phyloP scores from a whole-genome alignment of 2,113 vertebrate genomes.

The Siniperca knerii region DNA sequence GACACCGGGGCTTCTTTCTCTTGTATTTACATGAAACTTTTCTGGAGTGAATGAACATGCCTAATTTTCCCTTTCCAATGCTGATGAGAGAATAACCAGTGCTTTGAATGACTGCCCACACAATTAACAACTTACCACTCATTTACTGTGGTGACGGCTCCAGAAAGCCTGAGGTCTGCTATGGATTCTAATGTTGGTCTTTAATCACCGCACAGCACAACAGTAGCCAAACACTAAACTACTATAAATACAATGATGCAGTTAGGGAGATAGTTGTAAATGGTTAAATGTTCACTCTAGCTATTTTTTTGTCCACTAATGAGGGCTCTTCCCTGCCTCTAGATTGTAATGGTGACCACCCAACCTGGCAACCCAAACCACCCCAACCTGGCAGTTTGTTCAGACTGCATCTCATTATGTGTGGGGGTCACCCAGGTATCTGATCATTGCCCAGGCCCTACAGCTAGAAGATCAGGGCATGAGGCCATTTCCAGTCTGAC shows the following conservation, averaged over 20 bases:
- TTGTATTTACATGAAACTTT: constrained; percentile 57
- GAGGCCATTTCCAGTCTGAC: constrained; percentile 41
- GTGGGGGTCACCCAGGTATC: constrained; percentile 44
- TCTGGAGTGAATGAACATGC: constrained; percentile 35
- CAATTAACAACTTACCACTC: constrained; percentile 76
- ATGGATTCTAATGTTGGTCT: constrained; percentile 77
- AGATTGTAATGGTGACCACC: constrained; percentile 64
- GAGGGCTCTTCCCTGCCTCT: constrained; percentile 48
- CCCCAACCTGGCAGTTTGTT: constrained; percentile 51
- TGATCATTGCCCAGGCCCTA: constrained; percentile 47
- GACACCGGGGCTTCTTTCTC: background rate
- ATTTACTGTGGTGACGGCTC: constrained; percentile 70
- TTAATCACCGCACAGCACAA: constrained; percentile 77
- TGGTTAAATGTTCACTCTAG: constrained; percentile 53
- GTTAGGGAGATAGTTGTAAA: constrained; percentile 46
- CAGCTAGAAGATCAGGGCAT: constrained; percentile 50
- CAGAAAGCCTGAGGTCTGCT: constrained; percentile 80
- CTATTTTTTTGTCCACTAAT: constrained; percentile 55
- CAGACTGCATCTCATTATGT: background rate
- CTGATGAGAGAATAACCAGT: constrained; percentile 65
- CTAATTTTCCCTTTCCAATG: constrained; percentile 54
- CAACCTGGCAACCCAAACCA: constrained; percentile 44
- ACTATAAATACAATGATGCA: constrained; percentile 58
- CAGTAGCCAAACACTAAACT: constrained; percentile 65
- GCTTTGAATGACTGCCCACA: constrained; percentile 79